Conservation (phyloP, 92 coral and sea anemone genomes). For the Epizoanthus ramosus region DNA sequence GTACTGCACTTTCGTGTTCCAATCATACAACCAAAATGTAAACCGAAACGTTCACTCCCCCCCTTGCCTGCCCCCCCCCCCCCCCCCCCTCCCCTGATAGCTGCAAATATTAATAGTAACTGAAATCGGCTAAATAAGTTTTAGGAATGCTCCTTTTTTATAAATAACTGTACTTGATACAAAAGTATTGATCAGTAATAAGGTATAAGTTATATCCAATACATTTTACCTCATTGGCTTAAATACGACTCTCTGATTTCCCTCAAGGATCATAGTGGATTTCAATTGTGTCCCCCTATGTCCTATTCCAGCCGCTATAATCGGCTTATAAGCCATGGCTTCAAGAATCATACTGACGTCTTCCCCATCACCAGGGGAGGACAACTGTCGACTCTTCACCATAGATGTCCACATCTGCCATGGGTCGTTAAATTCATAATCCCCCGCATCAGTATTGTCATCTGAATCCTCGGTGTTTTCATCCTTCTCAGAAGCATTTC, state of each 20-base stretch:
- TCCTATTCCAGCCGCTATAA: constrained; percentile 83
- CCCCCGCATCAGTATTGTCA: constrained; percentile 61
- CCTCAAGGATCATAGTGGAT: constrained; percentile 83
- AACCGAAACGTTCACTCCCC: too few species aligned
- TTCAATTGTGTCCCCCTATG: constrained; percentile 88
- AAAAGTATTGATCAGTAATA: too few species aligned
- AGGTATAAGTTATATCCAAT: too few species aligned
- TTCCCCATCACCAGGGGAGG: constrained; percentile 50
- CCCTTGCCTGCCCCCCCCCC: too few species aligned
- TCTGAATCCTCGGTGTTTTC: constrained; percentile 25
- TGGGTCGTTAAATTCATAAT: constrained; percentile 79
- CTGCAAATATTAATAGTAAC: too few species aligned
- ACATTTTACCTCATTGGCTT: constrained; percentile 88
- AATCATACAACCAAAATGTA: too few species aligned
- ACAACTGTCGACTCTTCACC: constrained; percentile 76
- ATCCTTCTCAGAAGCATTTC: constrained; percentile 20
- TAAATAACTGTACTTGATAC: too few species aligned
- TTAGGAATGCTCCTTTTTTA: too few species aligned
- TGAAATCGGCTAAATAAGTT: too few species aligned
- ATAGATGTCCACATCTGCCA: constrained; percentile 92
- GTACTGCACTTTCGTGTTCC: too few species aligned
- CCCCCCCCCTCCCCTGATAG: too few species aligned
- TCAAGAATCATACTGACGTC: constrained; percentile 81
- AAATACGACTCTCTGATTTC: constrained; percentile 94
- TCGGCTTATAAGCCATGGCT: constrained; percentile 77